phyloP scores from a whole-genome alignment of 2,888 invertebrate genomes.

The Tholera decimalis region DNA sequence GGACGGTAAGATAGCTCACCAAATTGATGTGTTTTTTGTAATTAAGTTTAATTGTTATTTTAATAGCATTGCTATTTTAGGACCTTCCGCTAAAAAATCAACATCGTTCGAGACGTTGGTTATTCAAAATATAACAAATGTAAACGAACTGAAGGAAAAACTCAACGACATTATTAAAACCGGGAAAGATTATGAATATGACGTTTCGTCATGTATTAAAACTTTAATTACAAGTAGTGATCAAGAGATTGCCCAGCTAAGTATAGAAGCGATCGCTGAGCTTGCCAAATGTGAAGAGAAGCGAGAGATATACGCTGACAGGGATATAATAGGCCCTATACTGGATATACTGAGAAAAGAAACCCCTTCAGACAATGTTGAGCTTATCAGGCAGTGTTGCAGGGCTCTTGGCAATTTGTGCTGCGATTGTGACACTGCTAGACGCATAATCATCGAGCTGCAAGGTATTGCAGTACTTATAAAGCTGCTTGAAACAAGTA shows the following conservation, averaged over 20 bases:
- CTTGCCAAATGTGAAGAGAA: conserved; percentile 95
- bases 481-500: conserved; percentile 79
- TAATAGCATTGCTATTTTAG: conserved; percentile 69
- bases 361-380: conserved; percentile 81
- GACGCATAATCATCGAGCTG: conserved; percentile 86
- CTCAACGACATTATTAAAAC: conserved; percentile 85
- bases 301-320: conserved; percentile 93
- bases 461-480: conserved; percentile 89
- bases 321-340: conserved; percentile 91
- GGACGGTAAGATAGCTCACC: conserved; percentile 70
- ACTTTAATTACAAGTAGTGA: conserved; percentile 84
- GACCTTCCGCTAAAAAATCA: conserved; percentile 82
- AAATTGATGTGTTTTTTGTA: conserved; percentile 33
- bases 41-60: conserved; percentile 35
- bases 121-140: conserved; percentile 83
- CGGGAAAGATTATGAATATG: conserved; percentile 86
- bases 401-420: conserved; percentile 97
- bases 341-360: conserved; percentile 88
- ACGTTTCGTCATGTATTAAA: conserved; percentile 85
- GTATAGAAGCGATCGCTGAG: conserved; percentile 95
- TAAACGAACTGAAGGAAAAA: conserved; percentile 85
- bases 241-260: conserved; percentile 89
- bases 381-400: conserved; percentile 94
- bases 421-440: conserved; percentile 95
- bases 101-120: conserved; percentile 83